These are phyloP conservation scores for Isoperla grammatica DNA, from an alignment of 2,888 invertebrate genomes.

Conservation along the genomic window DNA sequence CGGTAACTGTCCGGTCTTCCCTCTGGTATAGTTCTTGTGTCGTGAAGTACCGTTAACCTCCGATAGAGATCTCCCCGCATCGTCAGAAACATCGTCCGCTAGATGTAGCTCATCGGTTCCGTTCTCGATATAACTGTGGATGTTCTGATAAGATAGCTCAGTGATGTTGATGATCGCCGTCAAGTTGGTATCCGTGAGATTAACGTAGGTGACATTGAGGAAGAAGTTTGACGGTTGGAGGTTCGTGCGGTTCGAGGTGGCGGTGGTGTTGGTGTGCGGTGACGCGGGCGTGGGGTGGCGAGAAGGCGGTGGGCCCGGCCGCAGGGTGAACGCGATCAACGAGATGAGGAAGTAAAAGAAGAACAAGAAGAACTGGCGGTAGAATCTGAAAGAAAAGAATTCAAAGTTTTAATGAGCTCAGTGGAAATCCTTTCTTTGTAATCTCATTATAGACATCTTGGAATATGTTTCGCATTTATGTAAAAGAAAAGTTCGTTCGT, in stretches of 20 bases:
- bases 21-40: too few relatives aligned
- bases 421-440: background rate
- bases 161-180: slow-evolving; percentile 36
- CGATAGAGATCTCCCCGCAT: too few relatives aligned
- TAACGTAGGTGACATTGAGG: slow-evolving; percentile 27
- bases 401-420: background rate
- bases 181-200: slow-evolving; percentile 33
- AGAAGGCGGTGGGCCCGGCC: slow-evolving; percentile 69
- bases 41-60: too few relatives aligned
- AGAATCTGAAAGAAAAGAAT: slow-evolving; percentile 60
- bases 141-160: slow-evolving; percentile 11
- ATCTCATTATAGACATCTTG: background rate
- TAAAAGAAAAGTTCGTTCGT: background rate
- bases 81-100: too few relatives aligned
- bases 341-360: slow-evolving; percentile 86
- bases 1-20: too few relatives aligned
- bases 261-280: slow-evolving; percentile 41
- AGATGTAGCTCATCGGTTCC: too few relatives aligned
- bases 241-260: background rate
- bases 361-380: slow-evolving; percentile 86
- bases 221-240: slow-evolving; percentile 18
- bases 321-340: slow-evolving; percentile 77
- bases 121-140: too few relatives aligned
- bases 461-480: background rate
- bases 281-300: slow-evolving; percentile 39